phyloP scores from a whole-genome alignment of 2,797 vertebrate species.

The Todus mexicanus region DNA sequence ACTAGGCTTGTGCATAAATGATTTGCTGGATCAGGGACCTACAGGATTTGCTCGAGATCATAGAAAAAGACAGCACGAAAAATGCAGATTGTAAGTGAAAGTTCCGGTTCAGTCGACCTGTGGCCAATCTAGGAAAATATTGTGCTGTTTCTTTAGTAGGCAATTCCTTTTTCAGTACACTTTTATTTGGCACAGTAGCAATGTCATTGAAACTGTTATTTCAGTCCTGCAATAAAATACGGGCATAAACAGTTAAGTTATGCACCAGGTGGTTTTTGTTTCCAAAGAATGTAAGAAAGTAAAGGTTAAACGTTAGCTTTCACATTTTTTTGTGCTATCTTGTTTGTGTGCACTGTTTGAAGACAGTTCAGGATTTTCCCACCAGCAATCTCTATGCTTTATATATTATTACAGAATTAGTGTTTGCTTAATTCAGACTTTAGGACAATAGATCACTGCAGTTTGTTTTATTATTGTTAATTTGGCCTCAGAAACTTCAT shows the following conservation, averaged over 20 bases:
- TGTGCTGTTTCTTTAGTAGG: background rate
- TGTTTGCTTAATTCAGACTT: conserved; percentile 13
- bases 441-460: background rate
- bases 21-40: background rate
- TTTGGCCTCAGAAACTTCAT: background rate
- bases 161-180: background rate
- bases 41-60: background rate
- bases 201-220: background rate
- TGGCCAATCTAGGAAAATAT: background rate
- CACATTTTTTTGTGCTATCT: background rate
- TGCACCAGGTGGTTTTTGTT: conserved; percentile 56
- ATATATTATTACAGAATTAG: conserved; percentile 34
- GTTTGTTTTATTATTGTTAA: conserved; percentile 30
- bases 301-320: background rate
- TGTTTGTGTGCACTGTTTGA: conserved; percentile 37
- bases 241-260: conserved; percentile 6
- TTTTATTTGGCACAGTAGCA: conserved; percentile 36
- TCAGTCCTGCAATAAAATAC: background rate
- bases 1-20: background rate
- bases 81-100: background rate
- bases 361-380: conserved; percentile 42
- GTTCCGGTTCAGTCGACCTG: background rate
- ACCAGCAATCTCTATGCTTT: background rate
- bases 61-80: background rate
- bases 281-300: conserved; percentile 6